Evolutionary conservation across 2,113 vertebrate species (phyloP), one percentile per base, ranked within the genome.

Genomic region (Megaptera novaeangliae): DNA sequence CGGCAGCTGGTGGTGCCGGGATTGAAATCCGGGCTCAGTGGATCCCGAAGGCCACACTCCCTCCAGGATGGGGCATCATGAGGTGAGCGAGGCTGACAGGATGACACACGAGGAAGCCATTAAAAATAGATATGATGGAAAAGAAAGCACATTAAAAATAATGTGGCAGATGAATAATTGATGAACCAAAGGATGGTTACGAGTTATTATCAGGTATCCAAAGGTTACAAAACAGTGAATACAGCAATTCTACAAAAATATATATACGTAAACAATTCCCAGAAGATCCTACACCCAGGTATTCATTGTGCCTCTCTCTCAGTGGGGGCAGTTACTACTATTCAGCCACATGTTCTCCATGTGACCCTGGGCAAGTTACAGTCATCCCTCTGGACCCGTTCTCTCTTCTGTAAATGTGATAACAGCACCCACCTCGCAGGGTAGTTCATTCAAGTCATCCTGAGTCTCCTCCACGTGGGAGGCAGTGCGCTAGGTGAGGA

Each of bases 21-120:
- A 11, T 1, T 3, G 20, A 71, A 75, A 25, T 11, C 15, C 0
- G 1, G 63, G 61, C 31, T 46, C 1, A 2, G 0, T 5, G 59
- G 55, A 11, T 64, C 11, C 46, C 1, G 0, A 25, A 44, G 61
- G 82, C 23, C 0, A 0, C 0, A 14, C 18, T 66, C 64, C 49
- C 49, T 44, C 61, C 8, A 10, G 14, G 91, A 31, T 5, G 41
- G 1, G 9, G 59, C 34, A 46, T 2, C 1, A 0, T 0, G 8
- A 39, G 41, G 69, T 20, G 7, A 66, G 25, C 1, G 0, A 49
- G 44, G 78, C 39, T 46, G n/a, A 18, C 6, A 64, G 74, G 91
- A 13, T 10, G 36, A 64, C 15, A 46, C 3, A 10, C 29, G 15
- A 36, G 69, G 52, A 4, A 29, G 75, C 18, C 34, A 64, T 75